Base-by-base conservation (phyloP, 2,113 vertebrate species). In the Acrocephalus arundinaceus region DNA sequence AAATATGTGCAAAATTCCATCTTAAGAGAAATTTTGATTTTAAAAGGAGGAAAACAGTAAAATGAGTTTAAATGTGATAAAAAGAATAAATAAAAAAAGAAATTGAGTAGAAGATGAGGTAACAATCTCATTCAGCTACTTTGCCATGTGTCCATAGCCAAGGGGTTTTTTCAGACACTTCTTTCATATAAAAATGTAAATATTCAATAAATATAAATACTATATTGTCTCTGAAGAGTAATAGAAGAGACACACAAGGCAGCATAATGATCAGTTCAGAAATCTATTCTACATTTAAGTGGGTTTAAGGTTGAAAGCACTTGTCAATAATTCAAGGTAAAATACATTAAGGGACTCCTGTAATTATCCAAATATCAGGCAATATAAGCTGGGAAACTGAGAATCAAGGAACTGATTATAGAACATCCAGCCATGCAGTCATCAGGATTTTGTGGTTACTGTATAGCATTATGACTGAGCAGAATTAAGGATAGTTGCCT, bases 241-340 rank as follows among this genome's bases (percentile, higher is more conserved):
- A 73, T 33, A 51, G 59, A 85, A 66, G 33, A 94, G 63, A 70
- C 43, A 82, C 33, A 66, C 39, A 51, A 80, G 76, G 66, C 43
- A 84, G 37, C 20, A 27, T 39, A 88, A 86, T n/a, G 90, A 86
- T 89, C 43, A 41, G 27, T 78, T 86, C 72, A 73, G 68, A 93
- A 93, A 94, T 90, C 95, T 90, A 86, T 96, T 83, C 58, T 51
- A 59, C 68, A 35, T 88, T 90, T 90, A 93, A 71, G 59, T 77
- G 63, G 88, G 86, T 97, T 94, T 94, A 94, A 89, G 83, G 90
- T 88, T 93, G 92, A 86, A 94, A 93, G 90, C 80, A 92, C 73
- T 93, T 95, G 95, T 95, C 94, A 94, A 94, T 95, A 94, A 93
- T 90, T 93, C 86, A 86, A 80, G 52, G 27, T 94, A 90, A 93